Base-by-base conservation (phyloP, 2,113 vertebrate genomes). In the Lutjanus erythropterus region DNA sequence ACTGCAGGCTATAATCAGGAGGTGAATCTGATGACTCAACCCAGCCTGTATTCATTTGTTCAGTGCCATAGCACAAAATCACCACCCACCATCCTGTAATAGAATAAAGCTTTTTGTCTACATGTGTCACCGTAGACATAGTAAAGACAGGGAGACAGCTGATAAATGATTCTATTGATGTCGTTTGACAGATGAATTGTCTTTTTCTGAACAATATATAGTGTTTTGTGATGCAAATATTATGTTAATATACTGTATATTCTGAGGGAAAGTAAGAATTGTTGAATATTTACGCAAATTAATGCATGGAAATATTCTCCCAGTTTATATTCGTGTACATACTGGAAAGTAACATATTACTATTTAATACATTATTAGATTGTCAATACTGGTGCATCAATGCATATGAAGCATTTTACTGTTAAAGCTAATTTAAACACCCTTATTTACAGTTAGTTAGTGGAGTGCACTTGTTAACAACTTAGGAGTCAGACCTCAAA, bases 21-120 rank as follows among this genome's bases (percentile, higher is more conserved):
- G 89, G 87, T 90, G 91, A 90, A 91, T 90, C 81, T 60, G 75
- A 89, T 90, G 85, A 88, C 79, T 90, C 86, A 86, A 80, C 78
- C 75, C 68, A 56, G 83, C 71, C 76, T 76, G 88, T 46, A 77
- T 88, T 90, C 83, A 92, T 88, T 78, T 86, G 72, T 85, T 89
- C 86, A 55, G 76, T 76, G 80, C 83, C 68, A 78, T 72, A 66
- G 82, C 61, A 27, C 87, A 68, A 62, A 78, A 79, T 89, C 77
- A 50, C 87, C 87, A 41, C 90, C 88, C 90, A 91, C 91, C 52
- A 73, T 42, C 83, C 81, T 71, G 78, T 71, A 82, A 80, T 69
- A 71, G 86, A 87, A 83, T 65, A 78, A 85, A 84, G 84, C 83
- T 74, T 86, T 91, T 89, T 88, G 84, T 88, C 86, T 67, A 7